Percentiles rank a stretch among this genome's conserved stretches.
Evolutionary conservation across 2,797 vertebrate species (phyloP).

Genomic region (Acipenser ruthenus): DNA sequence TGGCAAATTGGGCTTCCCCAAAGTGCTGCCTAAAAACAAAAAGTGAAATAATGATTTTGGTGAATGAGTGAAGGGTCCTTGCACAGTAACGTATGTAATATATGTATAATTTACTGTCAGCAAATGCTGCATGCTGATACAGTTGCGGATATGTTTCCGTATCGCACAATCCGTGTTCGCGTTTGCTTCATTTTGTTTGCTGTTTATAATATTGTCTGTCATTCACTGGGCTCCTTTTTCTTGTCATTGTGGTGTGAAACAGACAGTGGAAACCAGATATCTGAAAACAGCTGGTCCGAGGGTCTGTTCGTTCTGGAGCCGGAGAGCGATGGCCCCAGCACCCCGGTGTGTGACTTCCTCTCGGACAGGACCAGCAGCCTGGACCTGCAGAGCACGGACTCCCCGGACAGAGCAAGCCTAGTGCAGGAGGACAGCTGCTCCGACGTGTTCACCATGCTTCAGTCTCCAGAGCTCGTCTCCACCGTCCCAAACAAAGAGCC

Average conservation of each 20-base stretch:
- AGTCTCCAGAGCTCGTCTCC: slow-evolving; percentile 29
- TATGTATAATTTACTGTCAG: no score
- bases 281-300: slow-evolving; percentile 58
- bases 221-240: slow-evolving; percentile 15
- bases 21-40: no score
- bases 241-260: slow-evolving; percentile 6
- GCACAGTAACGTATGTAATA: background rate
- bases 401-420: slow-evolving; percentile 56
- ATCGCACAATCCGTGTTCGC: no score
- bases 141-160: no score
- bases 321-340: slow-evolving; percentile 59
- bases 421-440: slow-evolving; percentile 63
- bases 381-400: slow-evolving; percentile 58
- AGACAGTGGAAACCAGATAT: slow-evolving; percentile 49
- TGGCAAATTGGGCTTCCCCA: no score
- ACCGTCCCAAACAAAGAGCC: slow-evolving; percentile 19
- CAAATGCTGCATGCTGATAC: no score
- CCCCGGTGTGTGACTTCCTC: slow-evolving; percentile 60
- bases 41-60: no score
- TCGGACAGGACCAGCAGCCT: slow-evolving; percentile 56
- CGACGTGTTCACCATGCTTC: slow-evolving; percentile 58
- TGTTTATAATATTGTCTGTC: background rate
- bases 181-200: no score
- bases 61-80: no score
- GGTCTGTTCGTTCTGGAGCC: slow-evolving; percentile 47